Conservation (phyloP, 2,888 invertebrate genomes). For the Cheilosia vulpina region DNA sequence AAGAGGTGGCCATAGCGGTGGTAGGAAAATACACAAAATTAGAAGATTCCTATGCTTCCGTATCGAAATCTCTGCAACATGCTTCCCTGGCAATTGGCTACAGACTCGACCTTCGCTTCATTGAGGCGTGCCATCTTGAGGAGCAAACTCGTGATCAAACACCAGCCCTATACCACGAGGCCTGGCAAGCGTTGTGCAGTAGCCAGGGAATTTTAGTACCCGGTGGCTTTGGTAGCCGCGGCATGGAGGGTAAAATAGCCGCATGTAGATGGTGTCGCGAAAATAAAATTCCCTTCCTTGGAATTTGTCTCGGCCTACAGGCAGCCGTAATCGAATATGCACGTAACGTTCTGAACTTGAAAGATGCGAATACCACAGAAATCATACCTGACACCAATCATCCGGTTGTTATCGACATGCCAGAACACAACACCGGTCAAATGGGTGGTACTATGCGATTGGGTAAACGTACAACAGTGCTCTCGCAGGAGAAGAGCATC, state of each 20-base stretch:
- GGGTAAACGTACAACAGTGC: constrained; percentile 95
- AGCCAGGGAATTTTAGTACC: constrained; percentile 97
- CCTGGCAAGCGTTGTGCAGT: constrained; percentile 95
- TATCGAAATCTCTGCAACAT: constrained; percentile 97
- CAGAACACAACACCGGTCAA: constrained; percentile 96
- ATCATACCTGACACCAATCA: constrained; percentile 89
- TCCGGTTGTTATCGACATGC: constrained; percentile 98
- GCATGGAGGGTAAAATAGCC: constrained; percentile 97
- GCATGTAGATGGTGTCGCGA: constrained; percentile 97
- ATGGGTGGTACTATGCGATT: constrained; percentile 99
- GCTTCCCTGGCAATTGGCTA: constrained; percentile 94
- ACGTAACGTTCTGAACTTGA: constrained; percentile 90
- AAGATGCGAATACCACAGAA: constrained; percentile 94
- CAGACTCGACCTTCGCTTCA: constrained; percentile 93
- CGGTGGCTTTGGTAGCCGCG: constrained; percentile 98
- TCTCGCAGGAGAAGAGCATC: constrained; percentile 86
- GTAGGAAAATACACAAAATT: constrained; percentile 99
- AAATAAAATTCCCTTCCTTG: constrained; percentile 95
- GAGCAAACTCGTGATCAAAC: constrained; percentile 88
- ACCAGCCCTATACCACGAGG: constrained; percentile 94
- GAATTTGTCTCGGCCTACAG: constrained; percentile 99
- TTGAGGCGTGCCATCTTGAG: constrained; percentile 96
- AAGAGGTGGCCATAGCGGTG: constrained; percentile 93
- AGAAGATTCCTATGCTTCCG: constrained; percentile 98
- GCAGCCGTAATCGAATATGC: constrained; percentile 98